Base-by-base conservation (phyloP, 2,113 vertebrate genomes). In the Noturus placidus region DNA sequence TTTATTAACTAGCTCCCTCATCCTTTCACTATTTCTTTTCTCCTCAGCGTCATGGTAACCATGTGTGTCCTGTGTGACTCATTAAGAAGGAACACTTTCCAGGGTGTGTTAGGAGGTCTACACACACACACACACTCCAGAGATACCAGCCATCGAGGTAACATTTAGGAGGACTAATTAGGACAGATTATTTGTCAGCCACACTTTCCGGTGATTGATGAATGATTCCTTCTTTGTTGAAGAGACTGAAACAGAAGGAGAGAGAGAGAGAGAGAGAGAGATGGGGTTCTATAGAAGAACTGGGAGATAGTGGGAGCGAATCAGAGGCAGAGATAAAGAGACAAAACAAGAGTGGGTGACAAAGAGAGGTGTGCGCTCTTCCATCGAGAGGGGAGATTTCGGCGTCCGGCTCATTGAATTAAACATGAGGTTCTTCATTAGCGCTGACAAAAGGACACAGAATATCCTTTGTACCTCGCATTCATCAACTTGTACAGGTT, bases 161-260 rank as follows among this genome's bases (percentile, higher is more conserved):
- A 90, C 93, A 95, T 87, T 94, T 94, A 95, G 91, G 93, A 90
- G 91, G 93, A 89, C 91, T 92, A 91, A 95, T 96, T 95, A 94
- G 92, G 93, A 95, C 93, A 94, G 94, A 95, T 93, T 93, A 92
- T 92, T 93, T 96, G 96, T 95, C 96, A 95, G 88, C 65, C 88
- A 93, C 92, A 89, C 93, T 97, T 94, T 92, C 82, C 89, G 50
- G 74, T 95, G 96, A 96, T 94, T 96, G 97, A 98, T 98, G 96
- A 96, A 96, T 94, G 95, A 95, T 93, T 93, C 93, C 91, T 93
- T 93, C 95, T 93, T 89, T 92, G 93, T 94, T 93, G 79, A 87
- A 88, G 61, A 85, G 92, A 89, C 82, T 42, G 88, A 91, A 90
- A 91, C 92, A 84, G 54, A 83, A 67, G 89, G 82, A 84, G 54